Conservation (phyloP, 1,140 invertebrate genomes). For the Solenopsis invicta region DNA sequence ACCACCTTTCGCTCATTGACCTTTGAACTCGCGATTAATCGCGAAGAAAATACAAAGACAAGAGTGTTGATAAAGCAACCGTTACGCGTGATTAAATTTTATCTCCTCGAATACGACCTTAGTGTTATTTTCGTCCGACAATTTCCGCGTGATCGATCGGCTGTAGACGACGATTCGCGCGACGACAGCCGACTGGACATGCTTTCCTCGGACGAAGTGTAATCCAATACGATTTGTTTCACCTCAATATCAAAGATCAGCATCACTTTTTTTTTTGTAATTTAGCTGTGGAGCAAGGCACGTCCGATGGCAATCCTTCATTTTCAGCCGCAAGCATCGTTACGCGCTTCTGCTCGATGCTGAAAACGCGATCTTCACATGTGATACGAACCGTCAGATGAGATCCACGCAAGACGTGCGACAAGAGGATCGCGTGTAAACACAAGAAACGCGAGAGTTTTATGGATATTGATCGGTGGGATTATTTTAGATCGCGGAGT, state of each 20-base stretch:
- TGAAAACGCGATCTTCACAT: constrained; percentile 2
- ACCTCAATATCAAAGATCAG: not conserved
- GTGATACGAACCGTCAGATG: not conserved
- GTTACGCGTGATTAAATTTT: constrained; percentile 48
- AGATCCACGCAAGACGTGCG: not conserved
- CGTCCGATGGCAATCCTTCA: not conserved
- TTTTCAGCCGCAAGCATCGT: not conserved
- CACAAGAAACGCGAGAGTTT: constrained; percentile 37
- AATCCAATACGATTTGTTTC: constrained; percentile 6
- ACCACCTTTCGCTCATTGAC: constrained; percentile 33
- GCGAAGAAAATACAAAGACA: not conserved
- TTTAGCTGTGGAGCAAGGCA: not conserved
- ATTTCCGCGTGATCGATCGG: not conserved
- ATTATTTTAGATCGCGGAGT: constrained; percentile 60
- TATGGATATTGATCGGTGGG: constrained; percentile 50
- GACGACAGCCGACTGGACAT: not conserved
- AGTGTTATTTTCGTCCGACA: constrained; percentile 47
- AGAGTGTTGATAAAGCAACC: constrained; percentile 12
- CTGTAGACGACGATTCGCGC: too few species aligned
- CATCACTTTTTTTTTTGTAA: not conserved
- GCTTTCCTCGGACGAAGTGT: too few species aligned
- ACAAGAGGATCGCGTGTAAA: not conserved
- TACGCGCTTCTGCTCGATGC: not conserved
- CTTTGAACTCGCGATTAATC: constrained; percentile 57
- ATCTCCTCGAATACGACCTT: constrained; percentile 23